These are phyloP conservation scores for Galeopsomyia nigrocyanea DNA, from an alignment of 2,888 invertebrate species.

Conservation along the genomic window DNA sequence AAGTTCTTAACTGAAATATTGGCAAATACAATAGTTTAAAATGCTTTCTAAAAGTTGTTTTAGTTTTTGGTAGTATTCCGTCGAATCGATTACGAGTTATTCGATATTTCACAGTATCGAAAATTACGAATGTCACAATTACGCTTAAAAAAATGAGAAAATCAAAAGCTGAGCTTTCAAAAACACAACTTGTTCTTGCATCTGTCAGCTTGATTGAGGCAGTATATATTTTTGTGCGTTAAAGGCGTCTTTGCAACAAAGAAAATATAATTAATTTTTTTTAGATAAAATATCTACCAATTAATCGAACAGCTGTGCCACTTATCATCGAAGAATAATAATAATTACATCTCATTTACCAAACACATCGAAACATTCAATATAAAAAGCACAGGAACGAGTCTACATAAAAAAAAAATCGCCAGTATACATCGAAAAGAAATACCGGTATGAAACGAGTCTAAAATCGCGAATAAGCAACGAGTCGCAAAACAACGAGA, in stretches of 20 bases:
- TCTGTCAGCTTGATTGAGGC: not conserved
- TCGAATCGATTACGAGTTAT: slow-evolving; percentile 1
- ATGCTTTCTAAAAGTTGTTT: too few relatives aligned
- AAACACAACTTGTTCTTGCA: slow-evolving; percentile 28
- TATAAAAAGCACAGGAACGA: slow-evolving; percentile 17
- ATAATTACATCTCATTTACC: too few relatives aligned
- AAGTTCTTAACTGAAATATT: too few relatives aligned
- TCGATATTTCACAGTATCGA: not conserved
- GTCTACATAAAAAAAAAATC: not conserved
- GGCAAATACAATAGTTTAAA: too few relatives aligned
- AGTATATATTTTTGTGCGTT: too few relatives aligned
- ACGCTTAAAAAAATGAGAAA: not conserved
- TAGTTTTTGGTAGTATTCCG: too few relatives aligned
- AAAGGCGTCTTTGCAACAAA: too few relatives aligned
- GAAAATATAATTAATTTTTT: too few relatives aligned
- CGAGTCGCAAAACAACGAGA: not conserved
- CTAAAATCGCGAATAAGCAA: slow-evolving; percentile 11
- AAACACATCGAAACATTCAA: too few relatives aligned
- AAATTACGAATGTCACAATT: slow-evolving; percentile 3
- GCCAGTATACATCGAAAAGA: not conserved
- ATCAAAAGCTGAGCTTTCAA: slow-evolving; percentile 20
- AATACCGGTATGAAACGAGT: slow-evolving; percentile 19
- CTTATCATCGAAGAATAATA: too few relatives aligned
- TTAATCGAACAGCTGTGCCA: too few relatives aligned
- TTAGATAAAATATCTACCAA: too few relatives aligned